Evolutionary conservation across 2,113 vertebrate genomes (phyloP), one percentile per base, ranked within the genome.

Genomic region (Pseudolaguvia tuberculata): DNA sequence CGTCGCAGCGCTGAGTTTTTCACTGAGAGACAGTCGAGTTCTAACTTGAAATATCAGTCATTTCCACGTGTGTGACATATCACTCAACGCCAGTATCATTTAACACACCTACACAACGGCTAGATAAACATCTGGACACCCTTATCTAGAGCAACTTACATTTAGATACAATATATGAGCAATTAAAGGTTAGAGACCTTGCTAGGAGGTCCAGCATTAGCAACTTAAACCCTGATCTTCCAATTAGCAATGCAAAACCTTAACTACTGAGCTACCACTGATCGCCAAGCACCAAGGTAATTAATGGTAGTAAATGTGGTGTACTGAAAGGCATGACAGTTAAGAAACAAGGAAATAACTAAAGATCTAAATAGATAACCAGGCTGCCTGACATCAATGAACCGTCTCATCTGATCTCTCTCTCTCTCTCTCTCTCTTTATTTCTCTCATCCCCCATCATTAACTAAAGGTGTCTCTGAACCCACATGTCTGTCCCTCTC

Each of bases 351-450:
- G 25, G 62, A 67, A 73, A 76, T n/a, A 55, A 17, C 10, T 35
- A 45, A 59, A 51, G 47, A 18, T 51, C 59, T 51, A 6, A 61
- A 75, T 61, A 78, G 20, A 14, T 56, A 59, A 75, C 70, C 59
- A 20, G 58, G 72, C 50, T 12, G 1, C 17, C 52, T 78, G 69
- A 76, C 73, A 39, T 76, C 80, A 72, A 55, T 63, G 61, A 35
- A 25, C 52, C 5, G 4, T 42, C 18, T 18, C 13, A 21, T 57
- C 69, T 31, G 21, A 66, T 27, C 55, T 53, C 35, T 18, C 57
- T 23, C 77, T 56, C 66, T 27, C 61, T 70, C 65, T 39, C 73
- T 51, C 1, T 51, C n/a, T n/a, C n/a, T n/a, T n/a, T n/a, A n/a
- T 65, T 0, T 17, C 10, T 27, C 17, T 20, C 23, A 7, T 56